Percentiles rank a stretch among this genome's conserved stretches.
Evolutionary conservation across 1,140 invertebrate species (phyloP).

Genomic region (Brachystomella parvula): DNA sequence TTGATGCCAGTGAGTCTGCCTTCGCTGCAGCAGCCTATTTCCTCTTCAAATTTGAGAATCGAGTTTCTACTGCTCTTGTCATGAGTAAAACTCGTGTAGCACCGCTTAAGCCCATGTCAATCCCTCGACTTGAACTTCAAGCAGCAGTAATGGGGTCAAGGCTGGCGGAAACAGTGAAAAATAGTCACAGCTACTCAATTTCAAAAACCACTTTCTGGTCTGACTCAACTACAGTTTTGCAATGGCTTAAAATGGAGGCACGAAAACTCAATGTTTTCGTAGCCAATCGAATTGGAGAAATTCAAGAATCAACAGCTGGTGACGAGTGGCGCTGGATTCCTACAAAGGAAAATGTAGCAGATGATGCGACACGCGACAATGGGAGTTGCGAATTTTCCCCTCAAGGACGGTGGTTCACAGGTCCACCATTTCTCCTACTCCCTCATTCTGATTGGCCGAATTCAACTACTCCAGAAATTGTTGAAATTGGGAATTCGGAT

Average conservation of each 20-base stretch:
- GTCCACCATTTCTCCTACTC: conserved; percentile 16
- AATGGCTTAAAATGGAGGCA: conserved; percentile 22
- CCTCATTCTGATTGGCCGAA: conserved; percentile 15
- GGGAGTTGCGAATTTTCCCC: neutral
- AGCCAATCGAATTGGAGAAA: conserved; percentile 28
- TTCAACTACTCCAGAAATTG: neutral
- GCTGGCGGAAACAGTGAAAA: conserved; percentile 28
- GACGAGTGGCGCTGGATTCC: conserved; percentile 34
- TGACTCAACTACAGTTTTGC: conserved; percentile 28
- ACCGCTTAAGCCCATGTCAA: conserved; percentile 40
- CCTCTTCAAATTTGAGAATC: neutral
- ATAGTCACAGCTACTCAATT: conserved; percentile 13
- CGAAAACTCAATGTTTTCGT: neutral
- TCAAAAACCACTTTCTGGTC: conserved; percentile 23
- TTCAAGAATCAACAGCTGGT: conserved; percentile 25
- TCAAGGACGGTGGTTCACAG: conserved; percentile 24
- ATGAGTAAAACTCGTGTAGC: conserved; percentile 23
- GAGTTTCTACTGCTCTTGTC: neutral
- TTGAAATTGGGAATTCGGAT: too few relatives aligned
- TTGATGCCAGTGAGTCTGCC: conserved; percentile 17
- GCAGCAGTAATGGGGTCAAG: conserved; percentile 42
- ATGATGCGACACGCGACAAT: conserved; percentile 24
- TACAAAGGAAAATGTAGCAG: conserved; percentile 29
- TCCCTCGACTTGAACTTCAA: conserved; percentile 44
- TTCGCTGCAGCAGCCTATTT: conserved; percentile 17